Base-by-base conservation (phyloP, 2,888 invertebrate species). In the Himalopsyche kuldschensis region DNA sequence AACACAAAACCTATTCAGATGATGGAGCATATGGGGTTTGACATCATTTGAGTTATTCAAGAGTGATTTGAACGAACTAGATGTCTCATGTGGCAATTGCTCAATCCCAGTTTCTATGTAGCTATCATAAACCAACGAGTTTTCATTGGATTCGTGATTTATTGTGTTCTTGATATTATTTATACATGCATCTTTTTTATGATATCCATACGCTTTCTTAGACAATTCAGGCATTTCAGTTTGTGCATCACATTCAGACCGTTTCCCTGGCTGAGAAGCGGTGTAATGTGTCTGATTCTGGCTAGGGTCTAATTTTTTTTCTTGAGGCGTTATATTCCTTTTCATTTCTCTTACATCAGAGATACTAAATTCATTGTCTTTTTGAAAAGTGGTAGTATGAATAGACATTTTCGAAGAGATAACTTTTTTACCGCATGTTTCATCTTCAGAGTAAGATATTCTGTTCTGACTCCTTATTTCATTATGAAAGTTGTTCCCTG, bases 1-100 rank as follows among this genome's bases (percentile, higher is more conserved):
- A 30, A 84, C 48, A 47, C 84, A 84, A 80, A 84, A 84, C n/a
- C 76, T 80, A 55, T 82, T 82, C 55, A 84, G 78, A 30, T 79
- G 82, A 55, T 63, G 77, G 4, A 79, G 47, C 63, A 82, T 35
- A 24, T 81, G 35, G 17, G 48, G 31, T 24, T 80, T 75, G 17
- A 31, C 75, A 27, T 48, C 76, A 32, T 81, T 77, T 31, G 81
- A 81, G 41, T 41, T 41, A 48, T 76, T 32, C 17, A 81, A 76
- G n/a, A 55, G 31, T 32, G 24, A 30, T 77, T n/a, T 81, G 32
- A 17, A 76, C 32, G 78, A 75, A 15, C 75, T 30, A 48, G 82
- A 82, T 55, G 35, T 27, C 27, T 82, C 82, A 47, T 79, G 20
- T 55, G 24, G 55, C 41, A 10, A 82, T 0, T 32, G 82, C 75